Conservation (phyloP, 2,113 vertebrate genomes). For the Plotosus lineatus region DNA sequence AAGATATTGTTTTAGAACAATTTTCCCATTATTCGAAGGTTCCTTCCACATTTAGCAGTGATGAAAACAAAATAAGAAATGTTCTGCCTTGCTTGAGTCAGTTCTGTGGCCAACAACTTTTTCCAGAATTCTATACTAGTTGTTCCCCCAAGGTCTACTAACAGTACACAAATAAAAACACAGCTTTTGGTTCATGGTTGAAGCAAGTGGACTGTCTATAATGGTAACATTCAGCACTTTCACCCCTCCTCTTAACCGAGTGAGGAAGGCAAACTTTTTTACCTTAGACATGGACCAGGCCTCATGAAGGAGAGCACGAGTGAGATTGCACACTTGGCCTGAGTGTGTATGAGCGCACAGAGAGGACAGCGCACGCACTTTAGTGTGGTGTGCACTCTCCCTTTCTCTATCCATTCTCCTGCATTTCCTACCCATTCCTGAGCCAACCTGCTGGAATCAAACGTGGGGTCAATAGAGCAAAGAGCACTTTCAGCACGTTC, state of each 20-base stretch:
- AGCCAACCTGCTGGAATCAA: constrained; percentile 82
- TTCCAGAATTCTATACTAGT: constrained; percentile 48
- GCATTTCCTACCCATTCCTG: constrained; percentile 73
- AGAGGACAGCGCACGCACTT: constrained; percentile 67
- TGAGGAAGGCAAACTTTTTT: constrained; percentile 68
- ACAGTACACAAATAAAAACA: constrained; percentile 4
- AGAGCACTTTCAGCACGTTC: constrained; percentile 60
- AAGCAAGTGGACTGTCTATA: constrained; percentile 55
- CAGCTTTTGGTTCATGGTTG: constrained; percentile 23
- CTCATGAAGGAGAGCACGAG: constrained; percentile 65
- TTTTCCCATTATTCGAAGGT: constrained; percentile 36
- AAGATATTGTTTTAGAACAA: constrained; percentile 12
- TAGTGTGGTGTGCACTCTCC: constrained; percentile 66
- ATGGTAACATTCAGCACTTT: constrained; percentile 67
- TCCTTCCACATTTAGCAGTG: neutral
- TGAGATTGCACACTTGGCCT: constrained; percentile 68
- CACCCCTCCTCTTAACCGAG: constrained; percentile 59
- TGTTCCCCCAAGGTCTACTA: constrained; percentile 33
- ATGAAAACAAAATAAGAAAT: constrained; percentile 3
- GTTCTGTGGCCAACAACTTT: constrained; percentile 65
- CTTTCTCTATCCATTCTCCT: constrained; percentile 69
- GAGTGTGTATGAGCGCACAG: constrained; percentile 65
- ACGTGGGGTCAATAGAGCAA: constrained; percentile 77
- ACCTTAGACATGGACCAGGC: constrained; percentile 76
- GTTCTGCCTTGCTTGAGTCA: constrained; percentile 55